Conservation (phyloP, 2,888 invertebrate genomes). For the Drosophila eohydei region DNA sequence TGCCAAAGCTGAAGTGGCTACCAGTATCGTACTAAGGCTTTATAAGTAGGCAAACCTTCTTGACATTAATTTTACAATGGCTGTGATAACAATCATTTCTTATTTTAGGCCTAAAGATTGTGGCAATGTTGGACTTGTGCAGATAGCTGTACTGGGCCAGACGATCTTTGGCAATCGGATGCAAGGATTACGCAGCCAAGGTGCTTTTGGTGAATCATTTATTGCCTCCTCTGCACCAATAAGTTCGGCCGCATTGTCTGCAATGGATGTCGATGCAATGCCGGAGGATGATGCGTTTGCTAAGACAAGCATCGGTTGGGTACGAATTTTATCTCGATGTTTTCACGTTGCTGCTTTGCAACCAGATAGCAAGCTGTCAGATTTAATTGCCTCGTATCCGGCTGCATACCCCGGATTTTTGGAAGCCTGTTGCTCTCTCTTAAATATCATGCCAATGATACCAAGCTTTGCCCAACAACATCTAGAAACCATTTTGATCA, state of each 20-base stretch:
- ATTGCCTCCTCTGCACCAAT: slow-evolving; percentile 51
- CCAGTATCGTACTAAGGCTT: slow-evolving; percentile 89
- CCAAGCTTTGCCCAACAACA: slow-evolving; percentile 86
- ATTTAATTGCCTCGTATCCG: slow-evolving; percentile 87
- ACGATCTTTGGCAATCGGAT: slow-evolving; percentile 89
- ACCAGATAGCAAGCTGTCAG: slow-evolving; percentile 82
- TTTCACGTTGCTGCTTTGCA: slow-evolving; percentile 86
- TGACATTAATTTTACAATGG: neutral
- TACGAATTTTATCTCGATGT: slow-evolving; percentile 92
- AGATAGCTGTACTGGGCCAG: slow-evolving; percentile 93
- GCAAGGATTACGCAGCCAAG: slow-evolving; percentile 59
- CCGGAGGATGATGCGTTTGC: slow-evolving; percentile 84
- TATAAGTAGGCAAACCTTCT: slow-evolving; percentile 75
- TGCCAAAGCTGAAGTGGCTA: slow-evolving; percentile 93
- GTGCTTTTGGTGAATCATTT: slow-evolving; percentile 55
- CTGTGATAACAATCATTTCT: neutral
- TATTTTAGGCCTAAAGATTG: slow-evolving; percentile 91
- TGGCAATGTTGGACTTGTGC: slow-evolving; percentile 94
- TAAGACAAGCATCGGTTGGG: slow-evolving; percentile 92
- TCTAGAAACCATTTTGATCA: slow-evolving; percentile 89
- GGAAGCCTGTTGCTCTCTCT: slow-evolving; percentile 89
- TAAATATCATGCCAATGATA: slow-evolving; percentile 89
- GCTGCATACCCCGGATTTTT: slow-evolving; percentile 89
- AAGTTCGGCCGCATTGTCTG: slow-evolving; percentile 25
- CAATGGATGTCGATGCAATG: slow-evolving; percentile 56